phyloP scores from a whole-genome alignment of 2,113 vertebrate genomes.

The Halcyon senegalensis region DNA sequence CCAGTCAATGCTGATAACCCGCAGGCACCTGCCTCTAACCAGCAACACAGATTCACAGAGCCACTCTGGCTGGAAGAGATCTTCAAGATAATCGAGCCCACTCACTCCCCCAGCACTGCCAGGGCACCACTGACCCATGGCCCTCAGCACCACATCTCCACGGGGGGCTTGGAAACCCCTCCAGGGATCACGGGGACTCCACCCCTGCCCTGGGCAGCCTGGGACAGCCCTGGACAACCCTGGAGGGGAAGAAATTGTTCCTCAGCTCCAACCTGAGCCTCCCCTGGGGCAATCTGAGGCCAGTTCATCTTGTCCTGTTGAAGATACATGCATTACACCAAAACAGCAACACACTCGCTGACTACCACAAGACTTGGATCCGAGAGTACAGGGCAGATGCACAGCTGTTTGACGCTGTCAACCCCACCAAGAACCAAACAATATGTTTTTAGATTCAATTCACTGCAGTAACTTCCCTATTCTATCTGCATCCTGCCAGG shows the following conservation, averaged over 20 bases:
- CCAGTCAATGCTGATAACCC: fast-evolving
- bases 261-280: neutral
- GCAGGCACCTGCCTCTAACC: neutral
- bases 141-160: neutral
- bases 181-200: neutral
- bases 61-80: neutral
- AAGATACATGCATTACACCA: neutral
- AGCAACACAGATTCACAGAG: too few species aligned
- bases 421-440: neutral
- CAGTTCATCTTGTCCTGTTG: neutral
- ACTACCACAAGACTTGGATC: neutral
- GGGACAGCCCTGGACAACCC: neutral
- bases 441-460: neutral
- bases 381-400: fast-evolving
- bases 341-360: neutral
- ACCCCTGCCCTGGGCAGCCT: neutral
- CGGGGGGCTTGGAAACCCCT: neutral
- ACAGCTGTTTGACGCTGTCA: neutral
- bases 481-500: neutral
- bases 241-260: neutral
- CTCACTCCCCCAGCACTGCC: neutral
- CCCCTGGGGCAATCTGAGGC: neutral
- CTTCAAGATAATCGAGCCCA: neutral
- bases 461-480: fast-evolving
- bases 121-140: neutral